Conservation (phyloP, 23 tunicate species). For the Trididemnum miniatum region DNA sequence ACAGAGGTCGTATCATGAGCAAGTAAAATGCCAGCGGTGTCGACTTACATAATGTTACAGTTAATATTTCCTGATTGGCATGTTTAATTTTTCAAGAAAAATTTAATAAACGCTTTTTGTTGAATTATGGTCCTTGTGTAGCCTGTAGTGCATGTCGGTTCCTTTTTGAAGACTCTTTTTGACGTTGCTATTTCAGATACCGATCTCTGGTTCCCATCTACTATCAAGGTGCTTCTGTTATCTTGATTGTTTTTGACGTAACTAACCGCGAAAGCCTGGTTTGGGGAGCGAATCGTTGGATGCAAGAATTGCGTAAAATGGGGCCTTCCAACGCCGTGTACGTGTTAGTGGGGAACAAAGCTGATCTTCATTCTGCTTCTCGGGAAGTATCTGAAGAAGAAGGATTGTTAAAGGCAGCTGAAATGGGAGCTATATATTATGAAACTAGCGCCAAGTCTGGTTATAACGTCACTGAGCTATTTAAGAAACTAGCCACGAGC, state of each 20-base stretch:
- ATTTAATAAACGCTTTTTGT: background rate
- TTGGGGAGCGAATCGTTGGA: conserved; percentile 7
- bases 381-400: conserved; percentile 17
- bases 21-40: no score
- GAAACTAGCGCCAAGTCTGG: conserved; percentile 49
- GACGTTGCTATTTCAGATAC: no score
- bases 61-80: no score
- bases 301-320: background rate
- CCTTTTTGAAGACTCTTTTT: background rate
- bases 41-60: no score
- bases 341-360: conserved; percentile 46
- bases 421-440: conserved; percentile 7
- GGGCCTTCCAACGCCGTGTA: conserved; percentile 26
- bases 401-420: conserved; percentile 30
- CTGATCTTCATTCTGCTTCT: background rate
- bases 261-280: conserved; percentile 29
- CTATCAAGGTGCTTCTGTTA: conserved; percentile 34
- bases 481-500: background rate
- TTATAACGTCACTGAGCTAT: conserved; percentile 19
- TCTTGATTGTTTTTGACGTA: conserved; percentile 31
- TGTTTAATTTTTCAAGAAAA: background rate
- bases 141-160: no score
- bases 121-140: background rate
- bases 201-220: conserved; percentile 40
- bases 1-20: no score